Conservation (phyloP, 2,797 vertebrate genomes). For the Psittacula derbiana region DNA sequence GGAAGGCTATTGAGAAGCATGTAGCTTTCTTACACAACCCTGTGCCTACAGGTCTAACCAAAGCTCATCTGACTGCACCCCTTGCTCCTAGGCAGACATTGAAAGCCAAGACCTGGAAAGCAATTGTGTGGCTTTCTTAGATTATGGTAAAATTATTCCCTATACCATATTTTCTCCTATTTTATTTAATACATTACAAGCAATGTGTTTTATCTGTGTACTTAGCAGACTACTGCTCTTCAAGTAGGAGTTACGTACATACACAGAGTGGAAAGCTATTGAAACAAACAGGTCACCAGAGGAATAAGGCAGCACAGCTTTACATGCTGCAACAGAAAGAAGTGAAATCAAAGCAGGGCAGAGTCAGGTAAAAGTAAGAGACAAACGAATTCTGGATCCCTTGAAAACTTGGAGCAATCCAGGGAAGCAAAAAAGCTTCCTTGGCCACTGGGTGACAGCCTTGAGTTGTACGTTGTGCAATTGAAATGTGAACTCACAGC, state of each 20-base stretch:
- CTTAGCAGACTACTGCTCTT: not conserved
- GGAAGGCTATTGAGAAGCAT: not conserved
- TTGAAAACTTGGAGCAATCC: not conserved
- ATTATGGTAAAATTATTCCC: not conserved
- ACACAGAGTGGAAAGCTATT: not conserved
- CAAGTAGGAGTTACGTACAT: not conserved
- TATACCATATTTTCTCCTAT: not conserved
- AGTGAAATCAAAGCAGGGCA: not conserved
- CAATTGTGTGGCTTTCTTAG: not conserved
- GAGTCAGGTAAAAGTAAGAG: not conserved
- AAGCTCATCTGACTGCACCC: not conserved
- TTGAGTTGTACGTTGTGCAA: accelerated
- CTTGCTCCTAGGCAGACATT: no score
- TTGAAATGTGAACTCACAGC: accelerated
- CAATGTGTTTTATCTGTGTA: not conserved
- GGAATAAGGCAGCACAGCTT: not conserved
- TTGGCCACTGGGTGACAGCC: constrained; percentile 27
- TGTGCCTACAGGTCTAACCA: not conserved
- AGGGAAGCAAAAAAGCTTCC: not conserved
- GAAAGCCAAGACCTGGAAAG: not conserved
- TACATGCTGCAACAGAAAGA: not conserved
- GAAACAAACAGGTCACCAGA: not conserved
- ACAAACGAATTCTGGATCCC: not conserved
- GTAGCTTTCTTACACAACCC: not conserved
- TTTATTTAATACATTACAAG: not conserved